phyloP scores from a whole-genome alignment of 2,888 invertebrate genomes.

The Lottia scabra region DNA sequence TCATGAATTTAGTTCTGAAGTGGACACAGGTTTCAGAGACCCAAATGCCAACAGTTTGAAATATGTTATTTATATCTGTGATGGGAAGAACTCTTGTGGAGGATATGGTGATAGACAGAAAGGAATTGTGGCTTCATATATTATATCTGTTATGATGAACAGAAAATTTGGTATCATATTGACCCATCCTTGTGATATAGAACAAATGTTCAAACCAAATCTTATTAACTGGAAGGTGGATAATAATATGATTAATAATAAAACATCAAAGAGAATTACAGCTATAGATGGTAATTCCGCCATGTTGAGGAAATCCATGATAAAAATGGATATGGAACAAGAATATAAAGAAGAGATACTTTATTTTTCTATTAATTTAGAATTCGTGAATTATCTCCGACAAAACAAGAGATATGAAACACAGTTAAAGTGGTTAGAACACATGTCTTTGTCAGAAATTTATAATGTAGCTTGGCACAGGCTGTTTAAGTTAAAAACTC shows the following conservation, averaged over 20 bases:
- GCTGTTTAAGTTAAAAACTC: conserved; percentile 11
- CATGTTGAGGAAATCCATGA: neutral
- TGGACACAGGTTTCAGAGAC: too few species aligned
- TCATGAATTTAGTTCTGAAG: too few species aligned
- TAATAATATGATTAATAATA: neutral
- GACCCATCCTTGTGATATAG: conserved; percentile 27
- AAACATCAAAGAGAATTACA: neutral
- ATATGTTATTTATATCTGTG: neutral
- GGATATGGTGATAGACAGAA: conserved; percentile 35
- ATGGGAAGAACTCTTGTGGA: conserved; percentile 18
- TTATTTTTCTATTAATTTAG: conserved; percentile 20
- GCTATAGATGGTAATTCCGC: conserved; percentile 10
- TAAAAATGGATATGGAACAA: conserved; percentile 5
- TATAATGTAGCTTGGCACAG: conserved; percentile 9
- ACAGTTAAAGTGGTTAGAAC: conserved; percentile 10
- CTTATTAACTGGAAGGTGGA: conserved; percentile 8
- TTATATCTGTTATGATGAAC: conserved; percentile 25
- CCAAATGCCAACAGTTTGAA: neutral
- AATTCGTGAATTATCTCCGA: conserved; percentile 16
- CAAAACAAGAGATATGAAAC: conserved; percentile 8
- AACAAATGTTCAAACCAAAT: conserved; percentile 15
- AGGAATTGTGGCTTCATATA: conserved; percentile 29
- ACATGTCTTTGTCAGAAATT: conserved; percentile 13
- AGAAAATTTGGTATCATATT: conserved; percentile 28
- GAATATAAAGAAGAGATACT: conserved; percentile 9